phyloP scores from a whole-genome alignment of 2,888 invertebrate species.

The Odontomyia ornata region DNA sequence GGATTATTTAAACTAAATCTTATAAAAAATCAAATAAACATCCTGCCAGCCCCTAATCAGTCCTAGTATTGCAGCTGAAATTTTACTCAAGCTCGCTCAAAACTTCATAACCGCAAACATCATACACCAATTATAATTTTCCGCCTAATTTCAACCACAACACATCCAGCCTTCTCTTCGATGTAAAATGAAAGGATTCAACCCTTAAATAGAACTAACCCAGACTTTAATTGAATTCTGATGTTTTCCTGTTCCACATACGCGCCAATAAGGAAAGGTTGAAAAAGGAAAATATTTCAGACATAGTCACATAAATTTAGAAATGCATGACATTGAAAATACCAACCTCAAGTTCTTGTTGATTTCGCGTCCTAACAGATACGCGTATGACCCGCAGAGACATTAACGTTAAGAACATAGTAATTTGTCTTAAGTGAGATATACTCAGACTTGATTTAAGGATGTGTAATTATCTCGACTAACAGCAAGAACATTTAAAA shows the following conservation, averaged over 20 bases:
- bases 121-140: slow-evolving; percentile 9
- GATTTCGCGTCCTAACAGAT: background rate
- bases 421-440: slow-evolving; percentile 26
- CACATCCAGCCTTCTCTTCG: background rate
- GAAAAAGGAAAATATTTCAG: background rate
- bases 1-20: too few relatives aligned
- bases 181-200: slow-evolving; percentile 13
- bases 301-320: background rate
- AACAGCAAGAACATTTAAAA: background rate
- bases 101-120: background rate
- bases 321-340: background rate
- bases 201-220: background rate
- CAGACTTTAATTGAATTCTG: slow-evolving; percentile 13
- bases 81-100: too few relatives aligned
- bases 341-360: background rate
- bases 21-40: too few relatives aligned
- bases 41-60: too few relatives aligned
- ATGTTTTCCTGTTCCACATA: slow-evolving; percentile 18
- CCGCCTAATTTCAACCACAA: background rate
- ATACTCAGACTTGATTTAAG: background rate
- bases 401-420: background rate
- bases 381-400: background rate
- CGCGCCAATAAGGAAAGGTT: background rate
- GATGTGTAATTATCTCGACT: slow-evolving; percentile 4
- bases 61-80: too few relatives aligned